These are phyloP conservation scores for Popillia japonica DNA, from an alignment of 1,140 invertebrate species.

Conservation along the genomic window DNA sequence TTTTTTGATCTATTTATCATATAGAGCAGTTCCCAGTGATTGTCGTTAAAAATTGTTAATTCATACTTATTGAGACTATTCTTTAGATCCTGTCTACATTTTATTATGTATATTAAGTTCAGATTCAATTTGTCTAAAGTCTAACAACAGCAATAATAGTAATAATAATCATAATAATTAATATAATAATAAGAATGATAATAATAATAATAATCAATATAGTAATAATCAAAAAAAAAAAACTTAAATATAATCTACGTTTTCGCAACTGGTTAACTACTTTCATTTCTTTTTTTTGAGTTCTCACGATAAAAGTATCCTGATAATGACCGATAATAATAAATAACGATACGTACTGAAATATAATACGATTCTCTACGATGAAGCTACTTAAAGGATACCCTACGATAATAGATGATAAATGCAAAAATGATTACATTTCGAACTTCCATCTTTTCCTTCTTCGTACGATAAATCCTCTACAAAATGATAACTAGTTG, in stretches of 20 bases:
- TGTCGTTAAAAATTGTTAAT: neutral
- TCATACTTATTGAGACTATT: neutral
- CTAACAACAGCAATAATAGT: slow-evolving; percentile 34
- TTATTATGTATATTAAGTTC: slow-evolving; percentile 22
- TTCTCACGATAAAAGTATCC: slow-evolving; percentile 19
- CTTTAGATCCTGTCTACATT: neutral
- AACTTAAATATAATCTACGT: slow-evolving; percentile 33
- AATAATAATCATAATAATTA: slow-evolving; percentile 21
- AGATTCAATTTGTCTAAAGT: slow-evolving; percentile 27
- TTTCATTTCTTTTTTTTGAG: neutral
- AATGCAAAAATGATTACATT: slow-evolving; percentile 35
- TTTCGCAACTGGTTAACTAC: slow-evolving; percentile 29
- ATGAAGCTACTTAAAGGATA: slow-evolving; percentile 18
- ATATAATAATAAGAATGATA: slow-evolving; percentile 25
- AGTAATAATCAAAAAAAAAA: slow-evolving; percentile 19
- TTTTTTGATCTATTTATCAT: no score
- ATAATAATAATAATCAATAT: slow-evolving; percentile 26
- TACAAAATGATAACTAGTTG: slow-evolving; percentile 41
- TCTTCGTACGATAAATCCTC: slow-evolving; percentile 27
- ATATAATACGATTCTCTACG: slow-evolving; percentile 2
- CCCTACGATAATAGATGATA: slow-evolving; percentile 27
- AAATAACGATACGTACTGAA: slow-evolving; percentile 26
- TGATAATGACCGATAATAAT: slow-evolving; percentile 19
- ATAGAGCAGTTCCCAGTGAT: no score
- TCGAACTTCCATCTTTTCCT: slow-evolving; percentile 23